These are phyloP conservation scores for Paramacrobiotus metropolitanus DNA, from an alignment of 1,140 invertebrate genomes.

Conservation along the genomic window DNA sequence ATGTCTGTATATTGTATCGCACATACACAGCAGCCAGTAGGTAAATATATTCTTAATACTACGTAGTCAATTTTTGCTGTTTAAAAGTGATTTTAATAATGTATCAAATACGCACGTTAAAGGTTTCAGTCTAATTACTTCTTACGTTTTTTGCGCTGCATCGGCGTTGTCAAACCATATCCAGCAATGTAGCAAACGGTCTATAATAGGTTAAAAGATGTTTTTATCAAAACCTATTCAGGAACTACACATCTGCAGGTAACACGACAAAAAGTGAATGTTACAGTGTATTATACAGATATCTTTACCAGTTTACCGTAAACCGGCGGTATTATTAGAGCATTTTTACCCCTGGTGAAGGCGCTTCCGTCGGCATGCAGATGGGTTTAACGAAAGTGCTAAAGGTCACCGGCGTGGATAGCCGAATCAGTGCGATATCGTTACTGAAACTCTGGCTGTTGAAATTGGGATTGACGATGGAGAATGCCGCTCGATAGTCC, in stretches of 20 bases:
- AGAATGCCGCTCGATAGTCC: neutral
- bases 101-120: neutral
- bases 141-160: neutral
- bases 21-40: neutral
- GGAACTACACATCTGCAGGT: too few relatives aligned
- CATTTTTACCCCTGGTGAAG: neutral
- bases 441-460: conserved; percentile 6
- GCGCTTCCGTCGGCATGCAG: conserved; percentile 9
- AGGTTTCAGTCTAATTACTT: neutral
- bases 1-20: too few relatives aligned
- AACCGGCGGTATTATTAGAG: neutral
- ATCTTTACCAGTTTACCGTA: too few relatives aligned
- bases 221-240: too few relatives aligned
- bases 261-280: too few relatives aligned
- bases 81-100: neutral
- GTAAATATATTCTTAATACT: neutral
- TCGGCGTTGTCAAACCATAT: neutral
- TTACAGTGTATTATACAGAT: too few relatives aligned
- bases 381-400: conserved; percentile 11
- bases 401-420: conserved; percentile 10
- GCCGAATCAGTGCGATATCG: conserved; percentile 12
- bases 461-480: neutral
- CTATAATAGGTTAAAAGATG: neutral
- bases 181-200: conserved; percentile 2
- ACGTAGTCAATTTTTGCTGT: neutral